These are phyloP conservation scores for Nothobranchius kuhntae DNA, from an alignment of 2,113 vertebrate genomes.

Conservation along the genomic window DNA sequence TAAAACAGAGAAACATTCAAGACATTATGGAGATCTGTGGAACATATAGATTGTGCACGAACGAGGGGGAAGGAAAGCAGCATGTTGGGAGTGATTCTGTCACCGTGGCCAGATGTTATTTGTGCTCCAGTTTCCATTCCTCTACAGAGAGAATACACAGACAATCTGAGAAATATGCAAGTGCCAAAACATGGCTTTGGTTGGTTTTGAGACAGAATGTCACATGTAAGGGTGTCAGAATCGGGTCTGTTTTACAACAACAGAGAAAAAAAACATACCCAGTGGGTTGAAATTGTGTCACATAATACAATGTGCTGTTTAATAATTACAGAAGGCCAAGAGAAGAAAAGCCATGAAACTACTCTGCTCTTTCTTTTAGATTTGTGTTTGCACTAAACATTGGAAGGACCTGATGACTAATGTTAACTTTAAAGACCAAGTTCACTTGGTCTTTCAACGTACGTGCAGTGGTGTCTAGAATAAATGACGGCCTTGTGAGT, in stretches of 20 bases:
- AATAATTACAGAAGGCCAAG: slow-evolving; percentile 8
- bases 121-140: slow-evolving; percentile 66
- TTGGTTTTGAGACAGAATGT: slow-evolving; percentile 54
- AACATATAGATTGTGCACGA: slow-evolving; percentile 34
- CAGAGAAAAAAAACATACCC: slow-evolving; percentile 23
- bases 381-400: no score
- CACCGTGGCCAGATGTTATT: slow-evolving; percentile 64
- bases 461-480: no score
- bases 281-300: slow-evolving; percentile 32
- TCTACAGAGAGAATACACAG: slow-evolving; percentile 59
- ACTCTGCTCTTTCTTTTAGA: no score
- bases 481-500: no score
- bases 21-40: slow-evolving; percentile 52
- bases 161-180: slow-evolving; percentile 57
- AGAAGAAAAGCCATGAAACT: slow-evolving; percentile 8
- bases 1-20: slow-evolving; percentile 62
- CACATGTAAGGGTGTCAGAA: slow-evolving; percentile 63
- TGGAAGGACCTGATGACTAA: no score
- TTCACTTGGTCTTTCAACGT: no score
- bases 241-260: slow-evolving; percentile 63
- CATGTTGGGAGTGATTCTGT: slow-evolving; percentile 52
- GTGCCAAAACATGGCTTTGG: slow-evolving; percentile 52
- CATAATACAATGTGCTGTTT: slow-evolving; percentile 27
- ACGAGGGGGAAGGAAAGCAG: neutral
- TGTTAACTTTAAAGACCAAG: no score